A percentile compares a stretch with the other conserved stretches of the same genome.
These are phyloP conservation scores for Gymnobelideus leadbeateri DNA, from an alignment of 2,113 vertebrate genomes.

Conservation along the genomic window DNA sequence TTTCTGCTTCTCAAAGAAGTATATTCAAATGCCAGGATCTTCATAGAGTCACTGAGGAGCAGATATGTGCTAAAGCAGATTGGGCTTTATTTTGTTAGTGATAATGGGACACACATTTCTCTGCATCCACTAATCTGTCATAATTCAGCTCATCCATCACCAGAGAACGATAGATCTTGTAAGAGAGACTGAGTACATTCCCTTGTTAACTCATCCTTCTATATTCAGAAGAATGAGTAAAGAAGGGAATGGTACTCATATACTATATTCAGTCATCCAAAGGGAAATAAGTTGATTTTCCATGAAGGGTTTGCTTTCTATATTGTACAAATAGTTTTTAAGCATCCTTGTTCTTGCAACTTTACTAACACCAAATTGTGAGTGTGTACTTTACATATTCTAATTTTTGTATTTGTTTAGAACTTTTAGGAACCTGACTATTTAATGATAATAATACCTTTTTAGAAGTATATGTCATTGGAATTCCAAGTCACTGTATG, in stretches of 20 bases:
- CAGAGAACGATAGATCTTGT: not conserved
- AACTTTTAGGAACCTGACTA: not conserved
- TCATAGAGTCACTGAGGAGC: not conserved
- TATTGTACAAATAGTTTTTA: not conserved
- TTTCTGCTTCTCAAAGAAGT: too few relatives aligned
- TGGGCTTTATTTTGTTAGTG: not conserved
- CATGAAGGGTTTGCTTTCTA: not conserved
- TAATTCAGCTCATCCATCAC: not conserved
- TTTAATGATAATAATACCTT: not conserved
- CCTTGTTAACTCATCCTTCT: not conserved
- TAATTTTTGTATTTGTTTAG: not conserved
- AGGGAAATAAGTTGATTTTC: not conserved
- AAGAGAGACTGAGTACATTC: not conserved
- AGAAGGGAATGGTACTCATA: not conserved
- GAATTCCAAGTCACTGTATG: not conserved
- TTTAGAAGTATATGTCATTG: not conserved
- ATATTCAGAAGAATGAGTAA: not conserved
- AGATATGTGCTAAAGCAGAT: not conserved
- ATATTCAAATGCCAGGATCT: not conserved
- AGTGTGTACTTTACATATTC: not conserved
- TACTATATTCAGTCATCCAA: not conserved
- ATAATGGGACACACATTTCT: not conserved
- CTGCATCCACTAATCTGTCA: not conserved
- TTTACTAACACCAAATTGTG: not conserved
- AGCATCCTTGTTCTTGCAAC: not conserved